Evolutionary conservation across 1,140 invertebrate genomes (phyloP).

Genomic region (Gryllus bimaculatus): DNA sequence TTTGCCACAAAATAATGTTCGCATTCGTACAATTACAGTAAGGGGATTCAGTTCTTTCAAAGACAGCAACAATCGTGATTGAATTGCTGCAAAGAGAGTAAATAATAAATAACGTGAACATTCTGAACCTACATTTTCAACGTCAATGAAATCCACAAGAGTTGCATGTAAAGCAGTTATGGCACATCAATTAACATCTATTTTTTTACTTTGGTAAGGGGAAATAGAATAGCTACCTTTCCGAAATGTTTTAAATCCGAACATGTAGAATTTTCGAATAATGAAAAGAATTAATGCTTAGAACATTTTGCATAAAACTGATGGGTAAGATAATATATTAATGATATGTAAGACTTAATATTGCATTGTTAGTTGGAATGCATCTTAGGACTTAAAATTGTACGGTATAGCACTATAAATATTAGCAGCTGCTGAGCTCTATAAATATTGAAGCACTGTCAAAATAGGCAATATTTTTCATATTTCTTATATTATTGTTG

Average conservation of each 20-base stretch:
- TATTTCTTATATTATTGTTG: slow-evolving; percentile 53
- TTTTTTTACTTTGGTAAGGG: slow-evolving; percentile 93
- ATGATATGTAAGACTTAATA: slow-evolving; percentile 56
- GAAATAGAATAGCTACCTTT: slow-evolving; percentile 97
- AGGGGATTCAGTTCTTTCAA: slow-evolving; percentile 90
- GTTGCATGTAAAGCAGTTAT: slow-evolving; percentile 87
- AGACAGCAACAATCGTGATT: slow-evolving; percentile 98
- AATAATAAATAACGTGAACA: slow-evolving; percentile 96
- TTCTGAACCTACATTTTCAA: slow-evolving; percentile 92
- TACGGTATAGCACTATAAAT: slow-evolving; percentile 95
- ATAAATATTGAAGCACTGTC: slow-evolving; percentile 95
- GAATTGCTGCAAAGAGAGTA: slow-evolving; percentile 92
- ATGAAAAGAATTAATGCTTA: slow-evolving; percentile 96
- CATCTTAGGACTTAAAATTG: slow-evolving; percentile 91
- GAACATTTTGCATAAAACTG: slow-evolving; percentile 87
- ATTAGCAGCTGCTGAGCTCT: slow-evolving; percentile 94
- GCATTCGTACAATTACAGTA: slow-evolving; percentile 92
- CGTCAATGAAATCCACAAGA: slow-evolving; percentile 88
- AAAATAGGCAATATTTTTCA: slow-evolving; percentile 77
- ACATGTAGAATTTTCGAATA: slow-evolving; percentile 97
- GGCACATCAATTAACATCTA: slow-evolving; percentile 92
- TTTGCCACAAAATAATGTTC: slow-evolving; percentile 97
- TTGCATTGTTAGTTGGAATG: slow-evolving; percentile 81
- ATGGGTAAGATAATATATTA: too few species aligned
- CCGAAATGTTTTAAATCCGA: slow-evolving; percentile 94